Evolutionary conservation across 2,797 vertebrate genomes (phyloP).

Genomic region (Oreortyx pictus): DNA sequence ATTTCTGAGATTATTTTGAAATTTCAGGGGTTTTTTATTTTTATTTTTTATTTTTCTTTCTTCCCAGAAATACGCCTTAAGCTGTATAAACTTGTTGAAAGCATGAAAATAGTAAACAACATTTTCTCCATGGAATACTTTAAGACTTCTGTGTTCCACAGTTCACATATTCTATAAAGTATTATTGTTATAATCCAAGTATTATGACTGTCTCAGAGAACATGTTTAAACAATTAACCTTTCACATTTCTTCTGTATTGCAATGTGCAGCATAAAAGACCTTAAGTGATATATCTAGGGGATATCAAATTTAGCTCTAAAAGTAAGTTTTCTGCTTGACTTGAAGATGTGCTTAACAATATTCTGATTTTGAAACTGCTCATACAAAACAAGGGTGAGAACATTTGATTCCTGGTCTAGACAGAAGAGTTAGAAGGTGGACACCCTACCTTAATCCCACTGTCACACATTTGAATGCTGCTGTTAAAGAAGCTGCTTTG

Average conservation of each 20-base stretch:
- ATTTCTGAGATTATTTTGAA: neutral
- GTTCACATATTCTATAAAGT: neutral
- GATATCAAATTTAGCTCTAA: neutral
- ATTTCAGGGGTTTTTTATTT: neutral
- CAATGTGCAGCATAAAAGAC: neutral
- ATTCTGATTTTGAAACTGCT: neutral
- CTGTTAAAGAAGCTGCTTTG: too few species aligned
- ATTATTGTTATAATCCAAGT: neutral
- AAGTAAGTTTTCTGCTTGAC: neutral
- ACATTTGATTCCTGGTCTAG: too few species aligned
- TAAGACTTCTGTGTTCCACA: slow-evolving; percentile 1
- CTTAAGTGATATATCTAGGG: neutral
- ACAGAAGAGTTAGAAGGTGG: too few species aligned
- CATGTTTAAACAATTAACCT: slow-evolving; percentile 31
- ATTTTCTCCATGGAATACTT: slow-evolving; percentile 22
- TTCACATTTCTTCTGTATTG: neutral
- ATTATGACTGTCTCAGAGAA: neutral
- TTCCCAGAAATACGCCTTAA: neutral
- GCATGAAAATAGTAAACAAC: neutral
- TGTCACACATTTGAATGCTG: too few species aligned
- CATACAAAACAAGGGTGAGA: too few species aligned
- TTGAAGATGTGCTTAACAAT: neutral
- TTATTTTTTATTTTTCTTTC: neutral
- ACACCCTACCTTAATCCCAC: too few species aligned
- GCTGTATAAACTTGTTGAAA: neutral